Base-by-base conservation (phyloP, 2,888 invertebrate species). In the Orthosia incerta region DNA sequence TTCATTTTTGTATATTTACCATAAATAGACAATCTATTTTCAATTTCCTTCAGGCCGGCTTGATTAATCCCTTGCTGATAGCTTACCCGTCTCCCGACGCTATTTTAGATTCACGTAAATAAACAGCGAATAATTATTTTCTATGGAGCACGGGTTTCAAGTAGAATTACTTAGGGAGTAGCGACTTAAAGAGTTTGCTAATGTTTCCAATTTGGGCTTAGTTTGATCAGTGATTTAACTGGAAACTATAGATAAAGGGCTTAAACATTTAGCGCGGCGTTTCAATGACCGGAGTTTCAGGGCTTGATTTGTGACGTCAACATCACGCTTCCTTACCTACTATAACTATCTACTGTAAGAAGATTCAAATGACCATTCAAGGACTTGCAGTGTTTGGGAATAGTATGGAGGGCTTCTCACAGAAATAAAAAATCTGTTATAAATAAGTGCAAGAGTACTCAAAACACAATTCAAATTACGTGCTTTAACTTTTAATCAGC, bases 21-120 rank as follows among this genome's bases (percentile, higher is more conserved):
- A 26, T 45, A 79, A 72, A 66, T 48, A 74, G 63, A 65, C 63
- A 69, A 69, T 75, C 56, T 80, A 61, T 75, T 80, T 80, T 46
- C 75, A 64, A 75, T 75, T 70, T 57, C 23, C 57, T 39, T 57
- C 18, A 31, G 45, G 15, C 51, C 13, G 11, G 20, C 45, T 62
- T 59, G 76, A 62, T 79, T 69, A 75, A 66, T 75, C 12, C 31
- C n/a, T 66, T 26, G 26, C 16, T 61, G 53, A 57, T 57, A n/a
- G 59, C 45, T 15, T n/a, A 20, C 20, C 13, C 26, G 26, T 60
- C 20, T 51, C 62, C 20, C 53, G 5, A 39, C 18, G 61, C 18
- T 16, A 26, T 48, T 57, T 66, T 16, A 48, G 18, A 18, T 63
- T 51, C 39, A 48, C 20, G 12, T 50, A 74, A 48, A 61, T 16